phyloP scores from a whole-genome alignment of 2,797 vertebrate species.

The Morelia viridis region DNA sequence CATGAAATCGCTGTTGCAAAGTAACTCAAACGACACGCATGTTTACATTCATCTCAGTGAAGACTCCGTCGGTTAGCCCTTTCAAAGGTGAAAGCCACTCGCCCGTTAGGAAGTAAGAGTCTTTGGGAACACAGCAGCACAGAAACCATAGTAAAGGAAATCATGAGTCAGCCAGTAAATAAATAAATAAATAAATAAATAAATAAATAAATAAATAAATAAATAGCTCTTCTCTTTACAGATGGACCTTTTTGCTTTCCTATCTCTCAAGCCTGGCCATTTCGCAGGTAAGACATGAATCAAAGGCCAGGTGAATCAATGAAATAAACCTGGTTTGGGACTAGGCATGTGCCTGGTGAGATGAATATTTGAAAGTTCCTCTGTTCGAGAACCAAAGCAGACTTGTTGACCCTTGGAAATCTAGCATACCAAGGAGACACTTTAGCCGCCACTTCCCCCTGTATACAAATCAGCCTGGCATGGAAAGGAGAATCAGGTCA shows the following conservation, averaged over 20 bases:
- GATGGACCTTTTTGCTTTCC: not conserved
- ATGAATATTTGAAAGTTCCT: not conserved
- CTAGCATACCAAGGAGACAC: not conserved
- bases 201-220: not conserved
- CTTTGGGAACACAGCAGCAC: not conserved
- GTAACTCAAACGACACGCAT: conserved; percentile 68
- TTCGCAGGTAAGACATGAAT: not conserved
- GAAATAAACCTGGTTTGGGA: not conserved
- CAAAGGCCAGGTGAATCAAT: not conserved
- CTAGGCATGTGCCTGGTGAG: not conserved
- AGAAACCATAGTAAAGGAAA: not conserved
- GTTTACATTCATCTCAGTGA: conserved; percentile 55
- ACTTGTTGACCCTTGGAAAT: not conserved
- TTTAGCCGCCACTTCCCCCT: no score
- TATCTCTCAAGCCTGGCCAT: not conserved
- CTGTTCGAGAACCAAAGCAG: not conserved
- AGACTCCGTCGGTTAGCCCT: conserved; percentile 39
- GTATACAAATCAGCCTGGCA: not conserved
- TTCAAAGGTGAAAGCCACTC: not conserved
- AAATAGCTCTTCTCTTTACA: not conserved
- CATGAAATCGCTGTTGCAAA: conserved; percentile 70
- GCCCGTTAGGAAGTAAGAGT: not conserved
- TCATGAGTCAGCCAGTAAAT: not conserved
- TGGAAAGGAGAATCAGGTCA: not conserved
- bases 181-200: not conserved